Conservation (phyloP, 2,113 vertebrate genomes). For the Leucosticte australis region DNA sequence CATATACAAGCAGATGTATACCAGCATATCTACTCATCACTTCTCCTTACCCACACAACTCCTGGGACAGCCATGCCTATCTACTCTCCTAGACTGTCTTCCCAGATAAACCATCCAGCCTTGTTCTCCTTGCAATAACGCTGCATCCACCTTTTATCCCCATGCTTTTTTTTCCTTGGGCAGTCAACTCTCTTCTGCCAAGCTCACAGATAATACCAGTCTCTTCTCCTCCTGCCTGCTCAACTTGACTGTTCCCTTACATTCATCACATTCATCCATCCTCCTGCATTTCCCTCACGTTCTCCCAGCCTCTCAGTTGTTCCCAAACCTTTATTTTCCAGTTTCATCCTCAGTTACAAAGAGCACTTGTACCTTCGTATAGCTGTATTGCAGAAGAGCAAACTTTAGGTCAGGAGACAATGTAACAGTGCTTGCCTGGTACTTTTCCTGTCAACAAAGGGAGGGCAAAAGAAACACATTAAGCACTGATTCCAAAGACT, state of each 20-base stretch:
- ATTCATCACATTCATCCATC: not conserved
- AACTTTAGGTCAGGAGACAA: slow-evolving; percentile 72
- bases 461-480: slow-evolving; percentile 17
- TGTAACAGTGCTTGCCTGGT: slow-evolving; percentile 58
- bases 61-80: not conserved
- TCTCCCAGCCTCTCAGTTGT: not conserved
- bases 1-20: not conserved
- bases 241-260: not conserved
- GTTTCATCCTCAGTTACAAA: not conserved
- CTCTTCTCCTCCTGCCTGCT: not conserved
- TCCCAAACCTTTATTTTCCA: not conserved
- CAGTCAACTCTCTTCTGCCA: not conserved
- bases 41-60: not conserved
- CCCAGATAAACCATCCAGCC: not conserved
- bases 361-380: slow-evolving; percentile 69
- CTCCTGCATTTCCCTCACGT: not conserved
- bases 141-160: not conserved
- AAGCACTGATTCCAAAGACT: not conserved
- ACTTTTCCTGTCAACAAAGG: slow-evolving; percentile 60
- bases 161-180: not conserved
- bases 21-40: not conserved
- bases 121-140: not conserved
- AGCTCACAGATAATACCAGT: not conserved
- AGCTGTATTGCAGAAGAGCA: slow-evolving; percentile 73
- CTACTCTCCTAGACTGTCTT: not conserved